Percentiles rank a stretch among this genome's conserved stretches.
Conservation (phyloP, 2,888 invertebrate genomes). For the Cerastis rubricosa region DNA sequence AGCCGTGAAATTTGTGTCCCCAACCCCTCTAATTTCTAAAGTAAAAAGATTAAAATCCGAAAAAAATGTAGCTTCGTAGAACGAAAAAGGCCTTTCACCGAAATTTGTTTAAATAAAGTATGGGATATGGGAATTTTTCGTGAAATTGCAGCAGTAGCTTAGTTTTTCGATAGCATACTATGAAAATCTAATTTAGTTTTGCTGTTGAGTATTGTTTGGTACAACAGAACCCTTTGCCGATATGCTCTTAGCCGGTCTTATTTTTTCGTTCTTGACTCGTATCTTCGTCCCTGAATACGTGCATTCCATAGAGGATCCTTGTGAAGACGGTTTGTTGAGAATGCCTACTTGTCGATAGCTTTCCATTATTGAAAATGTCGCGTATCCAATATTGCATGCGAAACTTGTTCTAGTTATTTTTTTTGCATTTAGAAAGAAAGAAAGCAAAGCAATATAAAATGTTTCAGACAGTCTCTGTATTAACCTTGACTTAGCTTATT, state of each 20-base stretch:
- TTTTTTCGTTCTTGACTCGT: not conserved
- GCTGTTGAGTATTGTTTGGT: too few species aligned
- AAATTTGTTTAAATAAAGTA: too few species aligned
- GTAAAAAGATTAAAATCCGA: too few species aligned
- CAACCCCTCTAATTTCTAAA: too few species aligned
- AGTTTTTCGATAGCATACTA: too few species aligned
- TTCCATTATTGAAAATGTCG: constrained; percentile 14
- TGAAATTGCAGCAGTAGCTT: too few species aligned
- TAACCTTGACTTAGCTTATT: not conserved
- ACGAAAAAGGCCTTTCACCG: too few species aligned
- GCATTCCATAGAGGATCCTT: constrained; percentile 15
- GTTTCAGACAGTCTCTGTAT: not conserved
- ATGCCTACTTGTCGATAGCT: constrained; percentile 4
- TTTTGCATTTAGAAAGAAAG: not conserved
- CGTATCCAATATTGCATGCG: not conserved
- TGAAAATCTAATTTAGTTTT: too few species aligned
- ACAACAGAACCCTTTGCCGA: not conserved
- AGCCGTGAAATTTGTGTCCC: too few species aligned
- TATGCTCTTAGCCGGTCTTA: not conserved
- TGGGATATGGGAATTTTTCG: too few species aligned
- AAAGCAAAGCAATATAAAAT: not conserved
- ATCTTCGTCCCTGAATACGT: constrained; percentile 8
- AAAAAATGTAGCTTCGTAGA: too few species aligned
- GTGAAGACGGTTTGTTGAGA: not conserved
- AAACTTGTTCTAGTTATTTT: not conserved